These are phyloP conservation scores for Monoplex corrugatus DNA, from an alignment of 2,888 invertebrate genomes.

Conservation along the genomic window DNA sequence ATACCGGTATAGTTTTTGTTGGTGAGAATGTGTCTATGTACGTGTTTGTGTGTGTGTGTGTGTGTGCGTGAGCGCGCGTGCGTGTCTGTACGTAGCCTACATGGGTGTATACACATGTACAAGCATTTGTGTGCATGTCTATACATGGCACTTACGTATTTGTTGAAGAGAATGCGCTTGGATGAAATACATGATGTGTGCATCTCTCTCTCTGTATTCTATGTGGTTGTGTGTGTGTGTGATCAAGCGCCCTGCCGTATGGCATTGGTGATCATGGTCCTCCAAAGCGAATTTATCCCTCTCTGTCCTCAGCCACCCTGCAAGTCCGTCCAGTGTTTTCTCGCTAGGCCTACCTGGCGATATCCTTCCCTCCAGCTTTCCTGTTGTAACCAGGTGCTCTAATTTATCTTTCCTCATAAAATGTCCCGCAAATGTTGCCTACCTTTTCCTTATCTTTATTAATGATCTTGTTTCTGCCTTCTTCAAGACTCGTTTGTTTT, in stretches of 20 bases:
- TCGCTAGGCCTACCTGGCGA: no score
- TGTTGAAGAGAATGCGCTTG: background rate
- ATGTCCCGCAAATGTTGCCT: background rate
- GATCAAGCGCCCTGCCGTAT: no score
- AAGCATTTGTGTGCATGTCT: no score
- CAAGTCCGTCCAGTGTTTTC: no score
- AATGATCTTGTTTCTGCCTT: background rate
- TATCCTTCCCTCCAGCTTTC: background rate
- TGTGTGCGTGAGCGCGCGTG: background rate
- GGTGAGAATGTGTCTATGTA: background rate
- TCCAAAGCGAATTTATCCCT: no score
- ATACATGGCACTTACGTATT: no score
- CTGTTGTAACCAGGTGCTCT: background rate
- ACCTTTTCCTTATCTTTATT: background rate
- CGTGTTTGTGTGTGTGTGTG: background rate
- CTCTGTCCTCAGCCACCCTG: no score
- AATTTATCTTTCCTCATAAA: background rate
- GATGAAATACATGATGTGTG: background rate
- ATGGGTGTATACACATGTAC: no score
- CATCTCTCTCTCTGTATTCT: background rate
- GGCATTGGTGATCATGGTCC: no score
- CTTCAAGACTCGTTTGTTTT: background rate
- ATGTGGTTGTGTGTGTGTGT: background rate
- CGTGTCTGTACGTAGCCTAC: background rate
- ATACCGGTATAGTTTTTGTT: no score